Evolutionary conservation across 2,113 vertebrate genomes (phyloP).

Genomic region (Phycodurus eques): DNA sequence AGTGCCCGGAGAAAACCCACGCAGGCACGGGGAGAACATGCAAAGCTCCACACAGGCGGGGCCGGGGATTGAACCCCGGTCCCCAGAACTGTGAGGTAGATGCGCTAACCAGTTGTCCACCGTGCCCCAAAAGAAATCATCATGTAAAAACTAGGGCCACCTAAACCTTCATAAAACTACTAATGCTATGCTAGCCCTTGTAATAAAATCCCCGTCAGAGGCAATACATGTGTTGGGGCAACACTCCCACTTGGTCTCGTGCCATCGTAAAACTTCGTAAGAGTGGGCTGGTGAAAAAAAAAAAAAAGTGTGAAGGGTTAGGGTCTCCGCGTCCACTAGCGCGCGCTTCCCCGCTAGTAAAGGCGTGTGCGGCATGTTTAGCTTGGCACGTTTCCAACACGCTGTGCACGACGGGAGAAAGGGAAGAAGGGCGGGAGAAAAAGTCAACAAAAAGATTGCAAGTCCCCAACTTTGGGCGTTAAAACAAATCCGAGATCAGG

Average conservation of each 20-base stretch:
- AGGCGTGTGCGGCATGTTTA: not conserved
- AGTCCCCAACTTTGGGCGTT: not conserved
- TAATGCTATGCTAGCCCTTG: not conserved
- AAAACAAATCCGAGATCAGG: not conserved
- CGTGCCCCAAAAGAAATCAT: not conserved
- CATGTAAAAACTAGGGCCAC: not conserved
- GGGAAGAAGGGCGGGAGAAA: not conserved
- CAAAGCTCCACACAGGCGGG: too few relatives aligned
- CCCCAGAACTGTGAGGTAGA: too few relatives aligned
- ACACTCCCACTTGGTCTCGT: not conserved
- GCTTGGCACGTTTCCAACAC: not conserved
- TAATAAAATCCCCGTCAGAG: not conserved
- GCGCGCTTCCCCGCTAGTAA: not conserved
- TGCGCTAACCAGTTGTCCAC: too few relatives aligned
- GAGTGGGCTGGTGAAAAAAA: not conserved
- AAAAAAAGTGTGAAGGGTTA: not conserved
- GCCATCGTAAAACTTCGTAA: not conserved
- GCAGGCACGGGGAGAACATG: too few relatives aligned
- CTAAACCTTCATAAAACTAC: not conserved
- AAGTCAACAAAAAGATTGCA: not conserved
- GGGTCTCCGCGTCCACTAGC: not conserved
- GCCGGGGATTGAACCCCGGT: too few relatives aligned
- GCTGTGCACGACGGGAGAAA: not conserved
- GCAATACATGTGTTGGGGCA: not conserved
- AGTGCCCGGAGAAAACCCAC: too few relatives aligned